These are phyloP conservation scores for Labeo rohita DNA, from an alignment of 2,113 vertebrate genomes.

Conservation along the genomic window DNA sequence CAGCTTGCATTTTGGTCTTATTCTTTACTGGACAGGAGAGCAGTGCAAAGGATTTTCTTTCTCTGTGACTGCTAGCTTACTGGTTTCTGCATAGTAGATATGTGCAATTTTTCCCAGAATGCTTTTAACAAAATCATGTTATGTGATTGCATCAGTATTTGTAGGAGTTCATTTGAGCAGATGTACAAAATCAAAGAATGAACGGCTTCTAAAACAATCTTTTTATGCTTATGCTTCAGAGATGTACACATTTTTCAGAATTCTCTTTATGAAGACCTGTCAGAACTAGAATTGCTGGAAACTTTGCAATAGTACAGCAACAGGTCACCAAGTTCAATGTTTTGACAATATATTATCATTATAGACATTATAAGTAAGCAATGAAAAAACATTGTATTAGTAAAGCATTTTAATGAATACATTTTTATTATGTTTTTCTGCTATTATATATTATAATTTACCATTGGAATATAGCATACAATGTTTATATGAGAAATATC, in stretches of 20 bases:
- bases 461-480: too few species aligned
- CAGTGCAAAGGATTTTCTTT: background rate
- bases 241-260: background rate
- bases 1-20: conserved; percentile 16
- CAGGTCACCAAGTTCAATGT: background rate
- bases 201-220: background rate
- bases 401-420: too few species aligned
- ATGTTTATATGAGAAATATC: too few species aligned
- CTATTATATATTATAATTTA: too few species aligned
- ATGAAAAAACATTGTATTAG: background rate
- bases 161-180: background rate
- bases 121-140: background rate
- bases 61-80: background rate
- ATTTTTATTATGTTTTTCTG: background rate
- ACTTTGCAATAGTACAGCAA: background rate
- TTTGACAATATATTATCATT: background rate
- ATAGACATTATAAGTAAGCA: background rate
- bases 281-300: background rate
- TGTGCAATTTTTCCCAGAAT: background rate
- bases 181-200: background rate
- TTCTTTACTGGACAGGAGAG: conserved; percentile 10
- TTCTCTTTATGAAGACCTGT: background rate
- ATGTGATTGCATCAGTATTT: background rate
- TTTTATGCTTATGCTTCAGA: background rate
- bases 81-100: background rate